Evolutionary conservation across 2,113 vertebrate species (phyloP).

Genomic region (Halcyon senegalensis): DNA sequence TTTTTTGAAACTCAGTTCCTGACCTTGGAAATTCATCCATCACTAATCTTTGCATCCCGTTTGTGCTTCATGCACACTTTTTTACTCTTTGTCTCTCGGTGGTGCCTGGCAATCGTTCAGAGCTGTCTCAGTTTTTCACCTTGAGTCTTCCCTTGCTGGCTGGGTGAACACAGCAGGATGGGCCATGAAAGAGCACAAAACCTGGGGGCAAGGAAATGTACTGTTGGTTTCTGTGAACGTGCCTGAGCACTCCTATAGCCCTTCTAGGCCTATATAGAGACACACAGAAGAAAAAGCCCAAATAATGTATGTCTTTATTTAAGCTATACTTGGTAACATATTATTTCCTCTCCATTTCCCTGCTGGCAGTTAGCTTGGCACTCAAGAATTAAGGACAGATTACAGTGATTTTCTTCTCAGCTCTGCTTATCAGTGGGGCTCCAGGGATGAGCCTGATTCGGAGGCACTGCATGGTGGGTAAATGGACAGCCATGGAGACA

Average conservation of each 20-base stretch:
- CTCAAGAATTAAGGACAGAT: conserved; percentile 64
- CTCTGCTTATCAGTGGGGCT: conserved; percentile 47
- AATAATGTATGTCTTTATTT: conserved; percentile 47
- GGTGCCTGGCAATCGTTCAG: neutral
- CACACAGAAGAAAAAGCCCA: neutral
- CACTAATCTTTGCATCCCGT: neutral
- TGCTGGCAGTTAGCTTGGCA: conserved; percentile 32
- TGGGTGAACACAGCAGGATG: neutral
- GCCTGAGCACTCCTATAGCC: neutral
- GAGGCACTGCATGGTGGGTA: neutral
- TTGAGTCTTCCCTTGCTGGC: neutral
- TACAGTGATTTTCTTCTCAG: conserved; percentile 65
- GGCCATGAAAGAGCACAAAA: neutral
- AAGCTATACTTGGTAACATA: conserved; percentile 54
- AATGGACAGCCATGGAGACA: conserved; percentile 5
- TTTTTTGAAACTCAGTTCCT: neutral
- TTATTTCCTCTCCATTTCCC: conserved; percentile 56
- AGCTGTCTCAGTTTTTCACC: conserved; percentile 14
- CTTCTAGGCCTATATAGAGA: neutral
- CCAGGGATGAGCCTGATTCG: neutral
- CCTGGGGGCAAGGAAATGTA: neutral
- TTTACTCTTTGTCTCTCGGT: neutral
- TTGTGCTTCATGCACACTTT: neutral
- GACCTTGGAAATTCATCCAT: neutral
- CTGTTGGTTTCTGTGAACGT: neutral